A percentile compares a stretch with the other conserved stretches of the same genome.
These are phyloP conservation scores for Anguilla japonica DNA, from an alignment of 2,113 vertebrate genomes.

Conservation along the genomic window DNA sequence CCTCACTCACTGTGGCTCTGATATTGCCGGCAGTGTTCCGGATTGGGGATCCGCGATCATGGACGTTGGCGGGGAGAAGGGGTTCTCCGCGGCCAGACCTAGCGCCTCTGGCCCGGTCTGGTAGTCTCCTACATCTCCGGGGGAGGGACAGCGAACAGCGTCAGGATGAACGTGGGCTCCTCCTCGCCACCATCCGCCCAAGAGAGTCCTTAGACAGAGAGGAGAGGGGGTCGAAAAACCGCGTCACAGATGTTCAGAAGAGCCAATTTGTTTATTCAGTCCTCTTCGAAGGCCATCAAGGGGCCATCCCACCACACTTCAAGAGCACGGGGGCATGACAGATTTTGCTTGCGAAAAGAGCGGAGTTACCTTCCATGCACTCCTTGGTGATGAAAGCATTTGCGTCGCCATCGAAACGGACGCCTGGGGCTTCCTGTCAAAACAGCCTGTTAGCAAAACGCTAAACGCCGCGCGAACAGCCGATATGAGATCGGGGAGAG, in stretches of 20 bases:
- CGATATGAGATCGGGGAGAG: neutral
- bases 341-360: neutral
- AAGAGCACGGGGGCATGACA: neutral
- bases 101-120: slow-evolving; percentile 35
- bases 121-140: slow-evolving; percentile 49
- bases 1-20: neutral
- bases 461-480: neutral
- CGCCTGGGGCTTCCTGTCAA: neutral
- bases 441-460: neutral
- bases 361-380: neutral
- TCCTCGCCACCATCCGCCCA: slow-evolving; percentile 46
- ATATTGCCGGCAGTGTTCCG: neutral
- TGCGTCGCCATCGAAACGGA: neutral
- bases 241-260: neutral
- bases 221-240: neutral
- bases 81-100: slow-evolving; percentile 47
- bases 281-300: neutral
- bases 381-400: neutral
- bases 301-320: neutral
- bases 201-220: neutral
- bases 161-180: slow-evolving; percentile 77
- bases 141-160: slow-evolving; percentile 77
- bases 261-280: neutral
- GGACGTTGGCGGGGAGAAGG: neutral
- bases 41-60: neutral